Base-by-base conservation (phyloP, 1,140 invertebrate species). In the Adoxophyes honmai region DNA sequence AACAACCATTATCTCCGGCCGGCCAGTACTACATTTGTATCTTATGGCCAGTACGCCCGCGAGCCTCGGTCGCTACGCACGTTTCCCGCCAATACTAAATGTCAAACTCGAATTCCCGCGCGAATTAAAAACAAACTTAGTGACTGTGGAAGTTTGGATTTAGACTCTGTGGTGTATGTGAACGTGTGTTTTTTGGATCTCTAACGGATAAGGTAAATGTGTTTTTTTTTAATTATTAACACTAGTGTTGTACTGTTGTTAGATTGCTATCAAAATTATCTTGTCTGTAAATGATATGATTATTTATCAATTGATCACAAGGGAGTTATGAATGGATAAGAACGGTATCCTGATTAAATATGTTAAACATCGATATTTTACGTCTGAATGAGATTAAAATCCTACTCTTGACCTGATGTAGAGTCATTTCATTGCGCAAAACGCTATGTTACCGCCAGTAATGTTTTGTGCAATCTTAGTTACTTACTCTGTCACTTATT, bases 1-100 rank as follows among this genome's bases (percentile, higher is more conserved):
- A 48, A n/a, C n/a, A n/a, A 48, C 42, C 42, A 48, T 48, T 48
- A 48, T 48, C 42, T 48, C 42, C 42, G 42, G 42, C 42, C 10
- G 42, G 18, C 42, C 42, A 28, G 42, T 48, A 18, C 42, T 48
- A 18, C 42, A 48, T 48, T 48, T 3, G 21, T 28, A 28, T 28
- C 21, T 28, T 28, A 2, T 28, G 21, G 21, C 21, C 42, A 48
- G 42, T 48, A 21, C 42, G 16, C 42, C 28, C 42, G 42, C 42
- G 42, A 48, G 42, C 42, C 42, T 48, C 28, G 42, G 5, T 21
- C 42, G 42, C 42, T 16, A 1, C 42, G 42, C 42, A 18, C 42
- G 42, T 48, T 28, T 28, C 18, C 42, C 11, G 42, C 42, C 42
- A 48, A 16, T 6, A 28, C 6, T 28, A 48, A 48, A 16, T 48